These are phyloP conservation scores for Pantala flavescens DNA, from an alignment of 1,140 invertebrate species.

Conservation along the genomic window DNA sequence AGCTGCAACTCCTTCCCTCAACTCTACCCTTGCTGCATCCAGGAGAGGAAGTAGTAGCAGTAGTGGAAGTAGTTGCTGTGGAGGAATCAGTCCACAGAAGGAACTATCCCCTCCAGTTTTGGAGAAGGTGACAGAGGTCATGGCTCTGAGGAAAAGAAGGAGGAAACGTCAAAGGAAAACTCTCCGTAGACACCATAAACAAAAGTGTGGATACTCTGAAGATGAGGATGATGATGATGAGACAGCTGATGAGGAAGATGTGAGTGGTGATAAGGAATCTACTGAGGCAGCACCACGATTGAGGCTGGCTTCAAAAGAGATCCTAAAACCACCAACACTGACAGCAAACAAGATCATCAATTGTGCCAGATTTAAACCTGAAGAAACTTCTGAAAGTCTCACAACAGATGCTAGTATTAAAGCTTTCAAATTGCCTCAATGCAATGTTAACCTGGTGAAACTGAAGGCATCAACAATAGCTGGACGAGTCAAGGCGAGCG, in stretches of 20 bases:
- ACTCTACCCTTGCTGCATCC: background rate
- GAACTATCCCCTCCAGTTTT: conserved; percentile 31
- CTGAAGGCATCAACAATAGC: conserved; percentile 23
- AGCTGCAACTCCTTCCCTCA: background rate
- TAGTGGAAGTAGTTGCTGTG: background rate
- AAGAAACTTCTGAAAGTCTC: background rate
- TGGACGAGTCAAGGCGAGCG: background rate
- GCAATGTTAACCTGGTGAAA: conserved; percentile 35
- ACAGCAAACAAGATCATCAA: conserved; percentile 23
- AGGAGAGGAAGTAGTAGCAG: background rate
- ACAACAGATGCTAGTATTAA: conserved; percentile 17
- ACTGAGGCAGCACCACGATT: conserved; percentile 25
- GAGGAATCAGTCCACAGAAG: background rate
- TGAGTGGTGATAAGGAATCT: background rate
- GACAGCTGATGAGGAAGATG: conserved; percentile 26
- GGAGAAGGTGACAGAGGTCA: conserved; percentile 27
- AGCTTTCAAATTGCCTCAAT: conserved; percentile 30
- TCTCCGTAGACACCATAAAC: background rate
- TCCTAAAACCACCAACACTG: conserved; percentile 34
- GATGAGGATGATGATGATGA: background rate
- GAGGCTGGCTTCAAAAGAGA: conserved; percentile 25
- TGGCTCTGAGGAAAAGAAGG: conserved; percentile 14
- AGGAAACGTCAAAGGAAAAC: conserved; percentile 21
- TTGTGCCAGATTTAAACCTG: conserved; percentile 20
- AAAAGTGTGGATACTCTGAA: background rate